A percentile compares a stretch with the other conserved stretches of the same genome.
phyloP scores from a whole-genome alignment of 2,797 vertebrate species.

The Anguilla anguilla region DNA sequence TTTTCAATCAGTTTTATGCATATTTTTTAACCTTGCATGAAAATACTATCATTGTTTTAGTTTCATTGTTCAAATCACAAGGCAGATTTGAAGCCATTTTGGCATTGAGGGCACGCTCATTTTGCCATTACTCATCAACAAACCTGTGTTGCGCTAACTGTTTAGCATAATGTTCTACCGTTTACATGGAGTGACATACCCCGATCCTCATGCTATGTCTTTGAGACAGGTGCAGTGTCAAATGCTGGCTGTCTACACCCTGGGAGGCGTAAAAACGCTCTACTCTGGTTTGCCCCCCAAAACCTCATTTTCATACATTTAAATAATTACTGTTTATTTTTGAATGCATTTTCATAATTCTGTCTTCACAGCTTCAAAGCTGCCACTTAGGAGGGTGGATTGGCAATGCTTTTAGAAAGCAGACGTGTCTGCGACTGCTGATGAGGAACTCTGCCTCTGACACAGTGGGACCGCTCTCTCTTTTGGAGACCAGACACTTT shows the following conservation, averaged over 20 bases:
- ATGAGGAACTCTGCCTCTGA: background rate
- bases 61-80: slow-evolving; percentile 29
- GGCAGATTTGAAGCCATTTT: slow-evolving; percentile 45
- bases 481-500: background rate
- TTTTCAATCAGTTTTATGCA: too few species aligned
- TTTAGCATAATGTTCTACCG: slow-evolving; percentile 55
- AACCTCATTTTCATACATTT: slow-evolving; percentile 58
- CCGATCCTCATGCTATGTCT: slow-evolving; percentile 10
- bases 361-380: slow-evolving; percentile 39
- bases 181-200: background rate
- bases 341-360: slow-evolving; percentile 51
- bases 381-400: slow-evolving; percentile 48
- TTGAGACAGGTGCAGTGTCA: slow-evolving; percentile 7
- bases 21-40: background rate
- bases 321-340: slow-evolving; percentile 49
- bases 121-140: slow-evolving; percentile 42
- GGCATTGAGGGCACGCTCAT: slow-evolving; percentile 50
- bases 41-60: background rate
- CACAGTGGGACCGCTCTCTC: background rate
- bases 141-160: slow-evolving; percentile 48
- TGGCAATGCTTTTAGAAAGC: slow-evolving; percentile 47
- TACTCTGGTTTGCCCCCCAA: slow-evolving; percentile 35
- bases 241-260: background rate
- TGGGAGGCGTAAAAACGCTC: background rate
- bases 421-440: background rate